These are phyloP conservation scores for Elgonia sp. DNA, from an alignment of 2,888 invertebrate species.

Conservation along the genomic window DNA sequence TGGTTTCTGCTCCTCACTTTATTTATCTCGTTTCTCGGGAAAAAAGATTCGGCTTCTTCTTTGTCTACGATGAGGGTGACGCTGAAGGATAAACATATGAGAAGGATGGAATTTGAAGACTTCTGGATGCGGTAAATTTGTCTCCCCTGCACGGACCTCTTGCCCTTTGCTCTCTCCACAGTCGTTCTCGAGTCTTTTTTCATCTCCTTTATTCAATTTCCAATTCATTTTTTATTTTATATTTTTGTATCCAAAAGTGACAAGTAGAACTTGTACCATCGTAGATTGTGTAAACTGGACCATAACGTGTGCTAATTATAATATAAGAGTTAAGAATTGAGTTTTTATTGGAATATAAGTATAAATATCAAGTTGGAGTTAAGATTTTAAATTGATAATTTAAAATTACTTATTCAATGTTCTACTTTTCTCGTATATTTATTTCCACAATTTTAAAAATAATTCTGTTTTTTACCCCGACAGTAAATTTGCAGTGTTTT, in stretches of 20 bases:
- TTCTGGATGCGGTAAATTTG: conserved; percentile 43
- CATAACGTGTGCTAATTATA: too few relatives aligned
- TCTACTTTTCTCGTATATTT: not conserved
- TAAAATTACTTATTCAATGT: not conserved
- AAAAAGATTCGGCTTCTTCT: not conserved
- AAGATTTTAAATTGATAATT: too few relatives aligned
- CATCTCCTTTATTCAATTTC: not conserved
- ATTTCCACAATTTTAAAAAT: not conserved
- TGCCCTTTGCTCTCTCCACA: conserved; percentile 11
- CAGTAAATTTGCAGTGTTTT: not conserved
- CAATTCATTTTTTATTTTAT: too few relatives aligned
- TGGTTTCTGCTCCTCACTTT: not conserved
- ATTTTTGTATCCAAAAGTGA: too few relatives aligned
- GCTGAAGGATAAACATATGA: conserved; percentile 4
- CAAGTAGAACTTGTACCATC: too few relatives aligned
- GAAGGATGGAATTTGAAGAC: not conserved
- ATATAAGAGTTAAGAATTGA: too few relatives aligned
- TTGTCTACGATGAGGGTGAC: not conserved
- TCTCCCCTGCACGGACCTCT: conserved; percentile 28
- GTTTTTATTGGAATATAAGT: too few relatives aligned
- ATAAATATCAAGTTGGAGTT: too few relatives aligned
- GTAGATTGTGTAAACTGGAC: too few relatives aligned
- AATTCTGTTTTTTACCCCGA: not conserved
- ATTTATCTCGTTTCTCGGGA: not conserved
- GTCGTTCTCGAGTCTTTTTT: not conserved